These are phyloP conservation scores for Oxytorus armatus DNA, from an alignment of 2,888 invertebrate genomes.

Conservation along the genomic window DNA sequence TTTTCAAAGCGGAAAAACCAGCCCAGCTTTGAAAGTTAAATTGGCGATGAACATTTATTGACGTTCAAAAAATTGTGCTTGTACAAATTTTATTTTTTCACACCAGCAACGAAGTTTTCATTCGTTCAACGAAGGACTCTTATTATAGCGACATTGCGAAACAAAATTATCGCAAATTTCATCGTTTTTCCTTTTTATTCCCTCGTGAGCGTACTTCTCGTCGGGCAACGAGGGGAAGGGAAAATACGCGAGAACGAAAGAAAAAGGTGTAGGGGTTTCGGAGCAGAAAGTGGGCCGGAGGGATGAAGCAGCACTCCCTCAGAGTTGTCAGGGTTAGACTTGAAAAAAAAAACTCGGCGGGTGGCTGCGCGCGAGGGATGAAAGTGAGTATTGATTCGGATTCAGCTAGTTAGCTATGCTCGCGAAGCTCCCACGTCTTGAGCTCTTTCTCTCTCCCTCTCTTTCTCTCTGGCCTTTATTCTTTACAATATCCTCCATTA, in stretches of 20 bases:
- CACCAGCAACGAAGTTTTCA: too few species aligned
- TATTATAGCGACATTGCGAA: too few species aligned
- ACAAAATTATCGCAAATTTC: too few species aligned
- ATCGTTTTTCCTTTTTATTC: background rate
- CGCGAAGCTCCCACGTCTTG: constrained; percentile 72
- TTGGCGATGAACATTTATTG: too few species aligned
- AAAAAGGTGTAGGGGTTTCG: constrained; percentile 10
- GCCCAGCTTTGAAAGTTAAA: too few species aligned
- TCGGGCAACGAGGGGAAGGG: constrained; percentile 57
- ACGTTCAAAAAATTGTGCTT: too few species aligned
- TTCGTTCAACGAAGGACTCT: too few species aligned
- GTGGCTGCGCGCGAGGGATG: constrained; percentile 71
- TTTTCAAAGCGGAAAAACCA: too few species aligned
- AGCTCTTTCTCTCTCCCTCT: constrained; percentile 54
- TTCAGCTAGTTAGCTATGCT: constrained; percentile 83
- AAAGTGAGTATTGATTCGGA: constrained; percentile 82
- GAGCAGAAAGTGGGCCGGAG: constrained; percentile 36
- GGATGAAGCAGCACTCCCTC: constrained; percentile 36
- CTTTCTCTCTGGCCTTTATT: constrained; percentile 57
- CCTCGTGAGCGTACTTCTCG: background rate
- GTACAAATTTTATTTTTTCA: too few species aligned
- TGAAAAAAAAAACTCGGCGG: constrained; percentile 67
- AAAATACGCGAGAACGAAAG: constrained; percentile 25
- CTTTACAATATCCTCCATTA: constrained; percentile 60
- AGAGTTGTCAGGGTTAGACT: constrained; percentile 62